phyloP scores from a whole-genome alignment of 23 tunicate species.

The Trididemnum nubilum region DNA sequence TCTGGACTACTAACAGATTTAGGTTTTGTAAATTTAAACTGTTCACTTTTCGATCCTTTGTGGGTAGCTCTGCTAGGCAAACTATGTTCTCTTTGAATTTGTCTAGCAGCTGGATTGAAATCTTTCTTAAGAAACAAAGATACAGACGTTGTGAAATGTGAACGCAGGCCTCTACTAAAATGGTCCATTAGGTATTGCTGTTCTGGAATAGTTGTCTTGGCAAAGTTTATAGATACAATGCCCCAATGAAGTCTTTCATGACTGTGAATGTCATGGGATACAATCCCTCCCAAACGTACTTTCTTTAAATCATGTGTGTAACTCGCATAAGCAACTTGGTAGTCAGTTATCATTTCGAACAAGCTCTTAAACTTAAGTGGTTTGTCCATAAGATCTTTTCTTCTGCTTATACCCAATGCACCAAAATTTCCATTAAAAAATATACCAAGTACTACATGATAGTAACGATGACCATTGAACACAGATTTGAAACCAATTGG shows the following conservation, averaged over 20 bases:
- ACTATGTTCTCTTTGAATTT: background rate
- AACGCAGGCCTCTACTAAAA: slow-evolving; percentile 54
- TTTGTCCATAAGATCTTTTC: slow-evolving; percentile 83
- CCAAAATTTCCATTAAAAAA: slow-evolving; percentile 69
- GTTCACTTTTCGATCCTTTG: background rate
- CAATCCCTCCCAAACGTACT: slow-evolving; percentile 67
- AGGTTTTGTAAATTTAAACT: background rate
- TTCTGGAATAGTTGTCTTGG: slow-evolving; percentile 35
- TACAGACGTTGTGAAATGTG: slow-evolving; percentile 37
- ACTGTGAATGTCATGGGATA: slow-evolving; percentile 77
- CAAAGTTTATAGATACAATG: slow-evolving; percentile 30
- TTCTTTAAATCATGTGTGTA: slow-evolving; percentile 73
- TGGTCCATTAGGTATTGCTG: slow-evolving; percentile 56
- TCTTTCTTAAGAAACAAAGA: background rate
- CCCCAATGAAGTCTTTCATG: slow-evolving; percentile 79
- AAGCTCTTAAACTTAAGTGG: slow-evolving; percentile 71
- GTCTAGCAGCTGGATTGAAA: background rate
- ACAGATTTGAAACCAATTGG: slow-evolving; percentile 92
- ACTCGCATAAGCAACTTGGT: slow-evolving; percentile 54
- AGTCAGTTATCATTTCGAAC: slow-evolving; percentile 42
- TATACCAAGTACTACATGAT: slow-evolving; percentile 91
- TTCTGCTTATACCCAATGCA: slow-evolving; percentile 78
- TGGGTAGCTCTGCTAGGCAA: background rate
- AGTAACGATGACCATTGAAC: slow-evolving; percentile 71
- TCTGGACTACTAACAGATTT: background rate